These are phyloP conservation scores for Chloropsis cyanopogon DNA, from an alignment of 2,113 vertebrate genomes.

Conservation along the genomic window DNA sequence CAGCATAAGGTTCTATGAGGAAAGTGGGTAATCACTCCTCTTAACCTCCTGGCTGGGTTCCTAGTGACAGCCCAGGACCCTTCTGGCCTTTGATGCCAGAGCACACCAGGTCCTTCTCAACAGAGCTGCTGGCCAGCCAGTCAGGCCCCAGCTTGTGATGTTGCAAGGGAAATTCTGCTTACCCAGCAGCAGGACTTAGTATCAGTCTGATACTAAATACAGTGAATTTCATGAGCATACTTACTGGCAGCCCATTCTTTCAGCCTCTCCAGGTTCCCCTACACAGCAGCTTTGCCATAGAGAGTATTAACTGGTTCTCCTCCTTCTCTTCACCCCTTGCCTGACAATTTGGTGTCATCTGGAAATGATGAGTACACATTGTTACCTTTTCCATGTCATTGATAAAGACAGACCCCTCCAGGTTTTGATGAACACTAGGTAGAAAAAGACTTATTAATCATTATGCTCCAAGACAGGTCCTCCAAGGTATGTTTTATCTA, in stretches of 20 bases:
- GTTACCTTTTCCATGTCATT: neutral
- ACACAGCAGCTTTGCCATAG: fast-evolving
- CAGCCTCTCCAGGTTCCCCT: too few relatives aligned
- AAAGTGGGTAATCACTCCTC: neutral
- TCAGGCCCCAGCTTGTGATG: neutral
- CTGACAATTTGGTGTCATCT: neutral
- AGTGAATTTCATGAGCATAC: neutral
- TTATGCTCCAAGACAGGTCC: neutral
- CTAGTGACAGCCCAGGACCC: neutral
- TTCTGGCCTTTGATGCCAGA: neutral
- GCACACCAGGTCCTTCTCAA: neutral
- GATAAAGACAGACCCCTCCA: neutral
- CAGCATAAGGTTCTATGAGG: neutral
- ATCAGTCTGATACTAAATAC: neutral
- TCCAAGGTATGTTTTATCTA: neutral
- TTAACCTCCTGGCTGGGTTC: neutral
- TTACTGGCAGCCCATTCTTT: neutral
- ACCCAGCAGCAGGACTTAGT: neutral
- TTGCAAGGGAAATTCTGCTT: neutral
- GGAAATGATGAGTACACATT: neutral
- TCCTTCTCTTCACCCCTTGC: neutral
- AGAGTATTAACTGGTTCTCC: neutral
- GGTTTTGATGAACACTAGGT: neutral
- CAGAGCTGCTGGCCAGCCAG: neutral
- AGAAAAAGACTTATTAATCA: neutral